Percentiles rank a stretch among this genome's conserved stretches.
These are phyloP conservation scores for Argyrosomus japonicus DNA, from an alignment of 2,113 vertebrate species.

Conservation along the genomic window DNA sequence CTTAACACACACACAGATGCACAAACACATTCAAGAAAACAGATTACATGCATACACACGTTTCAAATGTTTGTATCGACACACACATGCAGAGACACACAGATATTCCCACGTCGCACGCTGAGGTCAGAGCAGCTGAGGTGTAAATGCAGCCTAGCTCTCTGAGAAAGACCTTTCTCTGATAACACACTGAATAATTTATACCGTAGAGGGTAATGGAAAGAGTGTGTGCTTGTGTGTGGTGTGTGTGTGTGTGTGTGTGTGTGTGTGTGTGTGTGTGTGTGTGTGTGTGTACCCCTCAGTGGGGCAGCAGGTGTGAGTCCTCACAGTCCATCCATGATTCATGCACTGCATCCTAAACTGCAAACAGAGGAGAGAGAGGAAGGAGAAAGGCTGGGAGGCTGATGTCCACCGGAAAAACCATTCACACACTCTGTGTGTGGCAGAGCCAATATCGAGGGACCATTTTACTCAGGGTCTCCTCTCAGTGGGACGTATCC, in stretches of 20 bases:
- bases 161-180: conserved; percentile 39
- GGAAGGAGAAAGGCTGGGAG: background rate
- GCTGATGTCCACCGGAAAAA: background rate
- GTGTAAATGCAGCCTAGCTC: conserved; percentile 39
- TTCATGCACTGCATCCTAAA: conserved; percentile 27
- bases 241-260: background rate
- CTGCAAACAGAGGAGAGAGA: conserved; percentile 3
- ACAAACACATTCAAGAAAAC: background rate
- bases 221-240: background rate
- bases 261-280: conserved; percentile 17
- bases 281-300: background rate
- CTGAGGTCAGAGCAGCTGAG: conserved; percentile 33
- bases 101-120: conserved; percentile 12
- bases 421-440: background rate
- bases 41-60: background rate
- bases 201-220: background rate
- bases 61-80: background rate
- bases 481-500: background rate
- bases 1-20: background rate
- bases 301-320: conserved; percentile 25
- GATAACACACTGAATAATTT: conserved; percentile 58
- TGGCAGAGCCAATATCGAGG: background rate
- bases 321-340: conserved; percentile 27
- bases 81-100: background rate
- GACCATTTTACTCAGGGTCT: background rate